Conservation (phyloP, 1,140 invertebrate species). For the Piezodorus guildinii region DNA sequence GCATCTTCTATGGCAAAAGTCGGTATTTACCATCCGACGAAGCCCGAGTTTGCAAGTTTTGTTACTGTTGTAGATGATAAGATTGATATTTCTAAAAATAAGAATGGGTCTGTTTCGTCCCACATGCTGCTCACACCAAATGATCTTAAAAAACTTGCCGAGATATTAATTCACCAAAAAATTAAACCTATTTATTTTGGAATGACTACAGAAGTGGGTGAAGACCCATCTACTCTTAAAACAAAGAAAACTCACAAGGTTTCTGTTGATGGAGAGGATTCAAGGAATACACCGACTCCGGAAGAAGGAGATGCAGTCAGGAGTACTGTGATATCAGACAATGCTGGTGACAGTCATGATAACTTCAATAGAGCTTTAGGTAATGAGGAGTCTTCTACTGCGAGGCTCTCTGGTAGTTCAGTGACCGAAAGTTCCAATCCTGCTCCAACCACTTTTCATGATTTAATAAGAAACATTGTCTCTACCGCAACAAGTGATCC, state of each 20-base stretch:
- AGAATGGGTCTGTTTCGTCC: neutral
- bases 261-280: too few relatives aligned
- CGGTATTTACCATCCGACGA: constrained; percentile 12
- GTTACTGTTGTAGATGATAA: constrained; percentile 15
- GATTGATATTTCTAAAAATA: neutral
- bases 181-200: constrained; percentile 14
- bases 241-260: neutral
- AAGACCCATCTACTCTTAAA: neutral
- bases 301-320: too few relatives aligned
- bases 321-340: too few relatives aligned
- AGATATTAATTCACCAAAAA: constrained; percentile 22
- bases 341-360: too few relatives aligned
- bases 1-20: constrained; percentile 10
- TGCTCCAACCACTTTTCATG: too few relatives aligned
- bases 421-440: too few relatives aligned
- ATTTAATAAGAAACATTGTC: too few relatives aligned
- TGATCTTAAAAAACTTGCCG: constrained; percentile 24
- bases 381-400: too few relatives aligned
- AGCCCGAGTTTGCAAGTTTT: constrained; percentile 14
- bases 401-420: too few relatives aligned
- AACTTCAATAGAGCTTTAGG: too few relatives aligned
- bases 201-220: neutral
- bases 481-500: too few relatives aligned
- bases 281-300: too few relatives aligned
- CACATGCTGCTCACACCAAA: constrained; percentile 21